phyloP scores from a whole-genome alignment of 2,797 vertebrate genomes.

The Ammospiza maritima region DNA sequence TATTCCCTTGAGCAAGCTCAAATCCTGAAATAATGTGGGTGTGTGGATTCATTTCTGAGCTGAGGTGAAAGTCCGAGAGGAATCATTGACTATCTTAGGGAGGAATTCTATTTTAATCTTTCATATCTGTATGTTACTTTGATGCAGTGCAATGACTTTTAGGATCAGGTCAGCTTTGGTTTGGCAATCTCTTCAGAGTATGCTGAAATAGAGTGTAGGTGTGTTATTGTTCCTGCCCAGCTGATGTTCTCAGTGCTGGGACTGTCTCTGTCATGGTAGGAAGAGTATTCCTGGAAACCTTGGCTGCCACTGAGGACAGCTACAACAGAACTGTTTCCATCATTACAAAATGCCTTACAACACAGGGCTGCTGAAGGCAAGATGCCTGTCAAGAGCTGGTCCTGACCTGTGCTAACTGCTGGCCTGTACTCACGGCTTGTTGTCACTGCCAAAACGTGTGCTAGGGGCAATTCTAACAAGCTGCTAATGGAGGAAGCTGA shows the following conservation, averaged over 20 bases:
- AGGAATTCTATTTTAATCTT: neutral
- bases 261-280: neutral
- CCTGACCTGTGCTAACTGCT: neutral
- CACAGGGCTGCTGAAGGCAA: neutral
- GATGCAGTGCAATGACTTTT: neutral
- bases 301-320: neutral
- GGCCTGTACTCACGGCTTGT: neutral
- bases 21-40: neutral
- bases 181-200: neutral
- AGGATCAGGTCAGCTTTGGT: neutral
- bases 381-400: neutral
- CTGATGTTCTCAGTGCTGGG: neutral
- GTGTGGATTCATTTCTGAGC: neutral
- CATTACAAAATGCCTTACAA: neutral
- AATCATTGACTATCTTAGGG: neutral
- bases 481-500: neutral
- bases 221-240: neutral
- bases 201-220: neutral
- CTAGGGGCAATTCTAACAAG: neutral
- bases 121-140: neutral
- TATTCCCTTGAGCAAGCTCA: neutral
- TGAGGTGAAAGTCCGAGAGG: neutral
- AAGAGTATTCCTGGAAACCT: neutral
- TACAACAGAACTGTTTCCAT: neutral
- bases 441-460: neutral